Base-by-base conservation (phyloP, 1,140 invertebrate genomes). In the Panagrolaimus sp. region DNA sequence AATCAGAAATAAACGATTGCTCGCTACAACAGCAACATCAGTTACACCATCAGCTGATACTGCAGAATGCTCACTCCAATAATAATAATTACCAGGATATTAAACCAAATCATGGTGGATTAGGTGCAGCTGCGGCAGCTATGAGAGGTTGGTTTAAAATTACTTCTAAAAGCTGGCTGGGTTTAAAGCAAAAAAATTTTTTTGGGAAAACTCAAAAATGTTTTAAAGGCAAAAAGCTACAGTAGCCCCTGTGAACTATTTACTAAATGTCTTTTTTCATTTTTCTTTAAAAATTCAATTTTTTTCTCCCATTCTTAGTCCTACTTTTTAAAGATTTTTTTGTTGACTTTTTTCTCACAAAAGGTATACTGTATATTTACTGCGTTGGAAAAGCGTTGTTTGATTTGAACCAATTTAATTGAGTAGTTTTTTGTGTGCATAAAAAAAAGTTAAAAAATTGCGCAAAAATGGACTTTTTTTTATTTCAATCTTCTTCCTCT, bases 401-500 rank as follows among this genome's bases (percentile, higher is more conserved):
- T 57, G 51, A 57, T 20, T 27, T 20, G 20, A 20, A 16, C 20
- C 51, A 57, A 57, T 25, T 57, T 57, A 27, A 57, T 25, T 27
- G 51, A 57, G 20, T 20, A 57, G 51, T 25, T 57, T 20, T 27
- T 25, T 57, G 11, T 27, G 27, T 57, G 20, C 20, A 25, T 20
- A 57, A 57, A 25, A 27, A 20, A 57, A 57, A 57, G 51, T 57
- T 57, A 20, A 27, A n/a, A 57, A 27, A 27, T 57, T 57, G 51
- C 51, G 51, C 51, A 57, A 57, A 57, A 57, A 57, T 57, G 51
- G 51, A 57, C 51, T 27, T 38, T 38, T n/a, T n/a, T 38, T 38
- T 38, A 38, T 38, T 38, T 38, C 7, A 38, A 4, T 38, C 7
- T 7, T 38, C 2, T 7, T 38, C 2, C 2, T 38, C 2, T 16